These are phyloP conservation scores for Nannospalax galili DNA, from an alignment of 2,113 vertebrate species.

Conservation along the genomic window DNA sequence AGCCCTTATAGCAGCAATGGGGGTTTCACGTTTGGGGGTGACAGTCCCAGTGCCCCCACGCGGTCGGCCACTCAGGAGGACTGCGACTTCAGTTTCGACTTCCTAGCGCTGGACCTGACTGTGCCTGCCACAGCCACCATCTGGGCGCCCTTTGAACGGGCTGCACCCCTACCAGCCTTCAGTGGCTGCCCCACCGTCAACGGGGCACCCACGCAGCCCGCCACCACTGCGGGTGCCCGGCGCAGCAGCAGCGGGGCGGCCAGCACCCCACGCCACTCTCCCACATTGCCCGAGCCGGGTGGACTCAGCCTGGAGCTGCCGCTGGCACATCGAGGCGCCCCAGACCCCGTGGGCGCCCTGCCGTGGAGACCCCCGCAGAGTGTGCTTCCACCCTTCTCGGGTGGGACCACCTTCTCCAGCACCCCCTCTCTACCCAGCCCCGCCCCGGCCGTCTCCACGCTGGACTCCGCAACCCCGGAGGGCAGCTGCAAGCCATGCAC, in stretches of 20 bases:
- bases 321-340: slow-evolving; percentile 90
- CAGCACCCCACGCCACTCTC: slow-evolving; percentile 87
- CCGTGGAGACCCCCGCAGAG: slow-evolving; percentile 92
- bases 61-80: slow-evolving; percentile 77
- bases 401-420: slow-evolving; percentile 91
- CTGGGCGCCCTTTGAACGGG: slow-evolving; percentile 93
- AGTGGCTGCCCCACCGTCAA: slow-evolving; percentile 83
- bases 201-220: slow-evolving; percentile 73
- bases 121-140: slow-evolving; percentile 88
- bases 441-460: slow-evolving; percentile 84
- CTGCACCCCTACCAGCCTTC: slow-evolving; percentile 83
- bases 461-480: slow-evolving; percentile 89
- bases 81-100: slow-evolving; percentile 94
- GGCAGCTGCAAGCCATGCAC: slow-evolving; percentile 39
- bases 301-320: slow-evolving; percentile 89
- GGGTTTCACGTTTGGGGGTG: slow-evolving; percentile 88
- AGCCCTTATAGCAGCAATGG: slow-evolving; percentile 89
- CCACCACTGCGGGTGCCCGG: slow-evolving; percentile 86
- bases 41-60: slow-evolving; percentile 74
- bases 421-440: slow-evolving; percentile 89
- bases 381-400: slow-evolving; percentile 89
- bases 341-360: slow-evolving; percentile 91
- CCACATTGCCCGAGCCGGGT: slow-evolving; percentile 88
- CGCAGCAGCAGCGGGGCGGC: slow-evolving; percentile 85
- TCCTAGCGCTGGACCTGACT: slow-evolving; percentile 87